Base-by-base conservation (phyloP, 2,888 invertebrate genomes). In the Stegana nigrithorax region DNA sequence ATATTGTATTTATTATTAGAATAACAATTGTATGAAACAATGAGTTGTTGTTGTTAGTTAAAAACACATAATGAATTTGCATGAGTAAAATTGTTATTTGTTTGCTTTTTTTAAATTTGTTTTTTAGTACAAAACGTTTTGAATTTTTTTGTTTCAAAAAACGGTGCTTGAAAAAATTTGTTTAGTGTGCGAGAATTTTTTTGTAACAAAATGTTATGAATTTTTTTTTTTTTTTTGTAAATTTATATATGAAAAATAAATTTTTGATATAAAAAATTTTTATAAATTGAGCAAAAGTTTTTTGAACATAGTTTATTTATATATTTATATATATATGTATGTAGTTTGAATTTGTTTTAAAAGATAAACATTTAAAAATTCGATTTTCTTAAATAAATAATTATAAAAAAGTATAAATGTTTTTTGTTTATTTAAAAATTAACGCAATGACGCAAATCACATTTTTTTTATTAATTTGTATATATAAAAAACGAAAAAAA, bases 151-250 rank as follows among this genome's bases (percentile, higher is more conserved):
- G 36, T 50, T 14, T 69, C 70, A 78, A 80, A 75, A 75, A 80
- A 75, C 70, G 63, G 80, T 76, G 76, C 80, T 67, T 44, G 66
- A 70, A 80, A 39, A 56, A 56, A 78, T 70, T 65, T 78, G 73
- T 80, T 71, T 67, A 76, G 65, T 70, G 78, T 78, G 78, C 81
- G 69, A 65, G 71, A 73, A 73, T 75, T 72, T 67, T 70, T 71
- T 71, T 23, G 63, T 72, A 69, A 70, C 64, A 68, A 73, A 80
- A 64, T 67, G 64, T 67, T 66, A 68, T 68, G 73, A 75, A 78
- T 8, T 39, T 39, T 39, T 39, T 39, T 7, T 23, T 50, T n/a
- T 25, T 23, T 50, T 6, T 50, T 17, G n/a, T 17, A 25, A 23
- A 44, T 47, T 50, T 50, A 50, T 39, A n/a, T 39, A 39, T 14